Evolutionary conservation across 2,888 invertebrate genomes (phyloP), one percentile per base, ranked within the genome.

Genomic region (Amblyjoppa proteus): DNA sequence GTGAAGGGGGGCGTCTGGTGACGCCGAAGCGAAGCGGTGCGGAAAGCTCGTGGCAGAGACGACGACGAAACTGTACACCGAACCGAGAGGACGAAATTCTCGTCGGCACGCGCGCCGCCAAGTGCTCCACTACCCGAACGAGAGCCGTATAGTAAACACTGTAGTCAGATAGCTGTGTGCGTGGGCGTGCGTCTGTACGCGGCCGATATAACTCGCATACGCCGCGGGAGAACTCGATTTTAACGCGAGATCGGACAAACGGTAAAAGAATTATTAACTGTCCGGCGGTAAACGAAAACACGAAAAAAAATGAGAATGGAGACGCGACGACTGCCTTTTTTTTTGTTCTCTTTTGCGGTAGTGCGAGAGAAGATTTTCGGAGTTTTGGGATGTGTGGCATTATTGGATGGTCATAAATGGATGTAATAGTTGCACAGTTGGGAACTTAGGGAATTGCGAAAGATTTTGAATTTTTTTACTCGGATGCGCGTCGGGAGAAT

Each of bases 101-200:
- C 91, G 92, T 91, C 91, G 93, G 93, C 93, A 92, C 93, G 93
- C 93, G 92, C 92, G 91, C 91, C 92, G 90, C 90, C 90, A 92
- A 92, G 90, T 90, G 91, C 90, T 90, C 91, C 91, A 91, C 89
- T 91, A 91, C 89, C 91, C 91, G 90, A 82, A 82, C 25, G 61
- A 68, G 78, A 56, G 66, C 75, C 76, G 31, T 74, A 81, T 78
- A 69, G 38, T 41, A 41, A 53, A 64, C 31, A 34, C 31, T 34
- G 31, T 13, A 64, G 45, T 3, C 45, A 34, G 31, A 64, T n/a
- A 7, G 25, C 11, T 28, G 58, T 31, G 61, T 34, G 16, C 16
- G 31, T 64, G 7, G 61, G 6, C 31, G 61, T 31, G n/a, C 34
- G 61, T 31, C 13, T 13, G 1, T 61, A 31, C 34, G 61, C 31